Base-by-base conservation (phyloP, 2,113 vertebrate species). In the Scortum barcoo region DNA sequence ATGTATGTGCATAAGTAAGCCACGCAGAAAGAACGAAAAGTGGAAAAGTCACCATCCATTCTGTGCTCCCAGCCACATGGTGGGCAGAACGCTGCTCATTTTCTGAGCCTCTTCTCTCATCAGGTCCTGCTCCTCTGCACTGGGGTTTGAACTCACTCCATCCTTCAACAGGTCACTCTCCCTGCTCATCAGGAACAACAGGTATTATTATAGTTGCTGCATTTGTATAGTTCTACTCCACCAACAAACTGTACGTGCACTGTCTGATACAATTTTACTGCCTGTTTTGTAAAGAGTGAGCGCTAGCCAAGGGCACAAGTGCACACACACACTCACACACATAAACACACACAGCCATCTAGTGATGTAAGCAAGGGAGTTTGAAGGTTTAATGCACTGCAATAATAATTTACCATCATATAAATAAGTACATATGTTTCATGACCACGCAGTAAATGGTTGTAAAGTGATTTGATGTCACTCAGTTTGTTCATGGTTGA, bases 51-150 rank as follows among this genome's bases (percentile, higher is more conserved):
- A 99, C 98, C 96, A 99, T 91, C 98, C 98, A 5, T 99, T 99
- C 87, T 99, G 98, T 1, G 98, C 97, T 26, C 98, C 98, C 51
- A 99, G 96, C 98, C 98, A 99, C 97, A 99, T 99, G 0, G 98
- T 99, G 0, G 98, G 97, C 83, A 98, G 94, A 62, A 99, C 96
- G 48, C 98, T 99, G 91, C 97, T 99, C 98, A 99, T 99, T 91
- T 98, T 99, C 91, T 98, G 96, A 33, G 98, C 98, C 93, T 99
- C 98, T 83, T 99, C 97, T 86, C 97, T 96, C 93, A 96, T 97
- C 83, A 98, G 94, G 91, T 99, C 97, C 92, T 97, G 97, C 73
- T 99, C 97, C 66, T 94, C 96, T 24, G 96, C 94, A 46, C 92
- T 89, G 68, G 96, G 95, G 90, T 96, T 94, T 20, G 95, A 93